A percentile compares a stretch with the other conserved stretches of the same genome.
phyloP scores from a whole-genome alignment of 2,113 vertebrate species.

The Leucopternis melanops region DNA sequence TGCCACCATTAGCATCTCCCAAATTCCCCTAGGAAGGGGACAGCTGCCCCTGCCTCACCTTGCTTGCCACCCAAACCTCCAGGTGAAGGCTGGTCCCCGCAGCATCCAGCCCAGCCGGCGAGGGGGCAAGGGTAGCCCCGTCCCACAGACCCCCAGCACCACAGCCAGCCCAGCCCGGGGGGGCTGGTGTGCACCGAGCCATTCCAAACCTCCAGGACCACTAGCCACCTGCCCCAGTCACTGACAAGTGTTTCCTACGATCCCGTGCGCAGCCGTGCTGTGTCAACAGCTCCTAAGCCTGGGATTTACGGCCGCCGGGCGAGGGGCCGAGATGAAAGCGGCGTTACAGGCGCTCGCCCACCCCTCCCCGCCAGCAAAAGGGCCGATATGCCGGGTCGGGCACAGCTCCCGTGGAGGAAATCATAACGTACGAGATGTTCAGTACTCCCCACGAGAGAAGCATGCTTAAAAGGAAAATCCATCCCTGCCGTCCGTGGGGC shows the following conservation, averaged over 20 bases:
- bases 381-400: fast-evolving
- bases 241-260: background rate
- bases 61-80: background rate
- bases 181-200: background rate
- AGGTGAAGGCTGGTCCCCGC: fast-evolving
- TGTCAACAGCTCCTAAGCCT: background rate
- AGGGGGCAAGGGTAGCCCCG: background rate
- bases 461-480: background rate
- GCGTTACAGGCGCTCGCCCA: fast-evolving
- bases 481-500: background rate
- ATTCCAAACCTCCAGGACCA: background rate
- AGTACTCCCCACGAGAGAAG: background rate
- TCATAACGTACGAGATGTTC: fast-evolving
- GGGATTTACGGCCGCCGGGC: background rate
- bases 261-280: fast-evolving
- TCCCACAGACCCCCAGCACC: fast-evolving
- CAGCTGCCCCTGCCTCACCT: background rate
- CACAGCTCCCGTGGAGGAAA: background rate
- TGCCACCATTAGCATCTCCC: background rate
- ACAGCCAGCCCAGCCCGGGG: background rate
- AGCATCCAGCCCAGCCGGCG: background rate
- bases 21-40: background rate
- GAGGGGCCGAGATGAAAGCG: fast-evolving
- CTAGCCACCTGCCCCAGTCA: background rate
- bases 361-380: background rate